Conservation (phyloP, 2,113 vertebrate species). For the Manacus vitellinus region DNA sequence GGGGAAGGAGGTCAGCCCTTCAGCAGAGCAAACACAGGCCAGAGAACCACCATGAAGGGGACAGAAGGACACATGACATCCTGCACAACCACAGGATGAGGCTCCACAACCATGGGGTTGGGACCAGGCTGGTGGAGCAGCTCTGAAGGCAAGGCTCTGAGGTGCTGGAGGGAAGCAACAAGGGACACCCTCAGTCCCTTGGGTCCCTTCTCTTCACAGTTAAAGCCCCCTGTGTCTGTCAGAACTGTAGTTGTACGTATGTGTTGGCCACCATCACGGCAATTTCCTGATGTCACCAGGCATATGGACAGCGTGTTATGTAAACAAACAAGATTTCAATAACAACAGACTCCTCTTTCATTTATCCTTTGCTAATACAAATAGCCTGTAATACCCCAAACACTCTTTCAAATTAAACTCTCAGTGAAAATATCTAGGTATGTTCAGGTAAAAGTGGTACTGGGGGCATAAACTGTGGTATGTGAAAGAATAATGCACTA, state of each 20-base stretch:
- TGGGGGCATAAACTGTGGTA: background rate
- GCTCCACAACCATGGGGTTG: rapidly evolving
- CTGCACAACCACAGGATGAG: background rate
- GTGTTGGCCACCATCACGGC: rapidly evolving
- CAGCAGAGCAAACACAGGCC: rapidly evolving
- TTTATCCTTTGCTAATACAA: background rate
- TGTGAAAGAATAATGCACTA: background rate
- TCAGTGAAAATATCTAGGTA: background rate
- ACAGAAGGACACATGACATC: background rate
- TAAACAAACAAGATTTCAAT: background rate
- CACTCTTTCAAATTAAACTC: background rate
- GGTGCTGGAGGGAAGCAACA: rapidly evolving
- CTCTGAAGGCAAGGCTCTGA: background rate
- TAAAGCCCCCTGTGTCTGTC: rapidly evolving
- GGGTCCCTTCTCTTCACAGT: background rate
- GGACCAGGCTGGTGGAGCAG: background rate
- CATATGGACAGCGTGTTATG: background rate
- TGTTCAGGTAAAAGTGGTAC: background rate
- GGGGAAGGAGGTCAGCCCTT: rapidly evolving
- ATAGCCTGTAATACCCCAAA: background rate
- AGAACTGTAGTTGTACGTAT: background rate
- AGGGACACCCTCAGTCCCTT: background rate
- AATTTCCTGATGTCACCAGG: background rate
- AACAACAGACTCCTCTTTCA: background rate
- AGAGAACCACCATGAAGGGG: background rate